Evolutionary conservation across 2,113 vertebrate genomes (phyloP), one percentile per base, ranked within the genome.

Genomic region (Theristicus caerulescens): DNA sequence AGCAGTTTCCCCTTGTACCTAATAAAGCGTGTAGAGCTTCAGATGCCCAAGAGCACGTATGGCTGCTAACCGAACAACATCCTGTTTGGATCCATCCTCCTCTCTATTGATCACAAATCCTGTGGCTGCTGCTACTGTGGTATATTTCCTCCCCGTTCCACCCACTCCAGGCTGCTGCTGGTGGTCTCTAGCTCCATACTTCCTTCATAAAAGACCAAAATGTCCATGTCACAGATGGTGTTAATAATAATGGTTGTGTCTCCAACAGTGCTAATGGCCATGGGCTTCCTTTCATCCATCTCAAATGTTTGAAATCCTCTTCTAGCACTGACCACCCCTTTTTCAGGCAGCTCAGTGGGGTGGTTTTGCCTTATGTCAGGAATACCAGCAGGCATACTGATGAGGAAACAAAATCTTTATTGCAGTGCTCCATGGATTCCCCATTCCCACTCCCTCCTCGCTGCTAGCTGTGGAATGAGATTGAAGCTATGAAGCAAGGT

Each of bases 181-280:
- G 91, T 96, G 95, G 91, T 95, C 96, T 94, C 86, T 58, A 91
- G 46, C 87, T 87, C 69, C 66, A 66, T 94, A 36, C 61, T 93
- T 84, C 44, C 95, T 91, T 87, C 91, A 95, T 97, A 93, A 96
- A 93, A 96, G 88, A 61, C 73, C 1, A 0, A 93, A 84, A 82
- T 87, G 91, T 79, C 94, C 93, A 34, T 42, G 78, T 91, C 6
- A 29, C 96, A 96, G 93, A 96, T 94, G 95, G 94, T 95, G 91
- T 92, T 96, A 94, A 97, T 96, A 96, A 96, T 64, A 89, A 72
- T 70, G 80, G n/a, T 90, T 95, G 87, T 90, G 67, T 93, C 86
- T 97, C 93, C 95, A 96, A 40, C 91, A 82, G 96, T 72, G 94
- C 93, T 97, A 92, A 94, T 95, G 81, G 81, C 89, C 62, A 26